Conservation (phyloP, 2,113 vertebrate species). For the Cavia porcellus region DNA sequence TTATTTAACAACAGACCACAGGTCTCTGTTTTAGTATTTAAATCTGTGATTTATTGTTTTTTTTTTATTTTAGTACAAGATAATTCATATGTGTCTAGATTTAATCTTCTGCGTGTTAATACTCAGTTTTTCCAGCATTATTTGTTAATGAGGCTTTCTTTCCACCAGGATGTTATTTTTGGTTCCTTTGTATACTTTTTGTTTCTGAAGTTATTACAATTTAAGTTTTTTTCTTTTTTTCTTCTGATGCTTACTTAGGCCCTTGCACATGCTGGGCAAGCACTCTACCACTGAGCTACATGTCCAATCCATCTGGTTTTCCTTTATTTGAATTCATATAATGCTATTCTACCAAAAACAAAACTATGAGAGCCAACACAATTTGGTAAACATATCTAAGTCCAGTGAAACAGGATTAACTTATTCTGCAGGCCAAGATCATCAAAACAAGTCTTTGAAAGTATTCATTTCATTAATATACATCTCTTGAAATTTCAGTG, state of each 20-base stretch:
- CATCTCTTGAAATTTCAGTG: background rate
- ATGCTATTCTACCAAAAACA: background rate
- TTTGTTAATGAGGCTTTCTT: background rate
- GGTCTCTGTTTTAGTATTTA: background rate
- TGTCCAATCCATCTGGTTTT: background rate
- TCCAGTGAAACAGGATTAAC: background rate
- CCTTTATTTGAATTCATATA: background rate
- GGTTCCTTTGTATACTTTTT: background rate
- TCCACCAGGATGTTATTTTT: background rate
- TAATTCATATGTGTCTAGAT: background rate
- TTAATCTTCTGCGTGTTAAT: background rate
- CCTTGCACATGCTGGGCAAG: background rate
- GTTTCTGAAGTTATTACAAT: background rate
- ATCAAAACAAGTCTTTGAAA: background rate
- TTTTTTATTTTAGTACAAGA: background rate
- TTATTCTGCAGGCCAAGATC: background rate
- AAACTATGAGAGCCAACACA: background rate
- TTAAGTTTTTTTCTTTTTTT: background rate
- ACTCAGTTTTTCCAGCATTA: background rate
- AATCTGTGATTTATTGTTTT: background rate
- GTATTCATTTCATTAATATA: background rate
- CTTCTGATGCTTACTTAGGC: background rate
- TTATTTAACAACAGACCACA: background rate
- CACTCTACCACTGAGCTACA: background rate
- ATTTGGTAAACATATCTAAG: background rate